Percentiles rank a stretch among this genome's conserved stretches.
These are phyloP conservation scores for Lutjanus campechanus DNA, from an alignment of 2,797 vertebrate genomes.

Conservation along the genomic window DNA sequence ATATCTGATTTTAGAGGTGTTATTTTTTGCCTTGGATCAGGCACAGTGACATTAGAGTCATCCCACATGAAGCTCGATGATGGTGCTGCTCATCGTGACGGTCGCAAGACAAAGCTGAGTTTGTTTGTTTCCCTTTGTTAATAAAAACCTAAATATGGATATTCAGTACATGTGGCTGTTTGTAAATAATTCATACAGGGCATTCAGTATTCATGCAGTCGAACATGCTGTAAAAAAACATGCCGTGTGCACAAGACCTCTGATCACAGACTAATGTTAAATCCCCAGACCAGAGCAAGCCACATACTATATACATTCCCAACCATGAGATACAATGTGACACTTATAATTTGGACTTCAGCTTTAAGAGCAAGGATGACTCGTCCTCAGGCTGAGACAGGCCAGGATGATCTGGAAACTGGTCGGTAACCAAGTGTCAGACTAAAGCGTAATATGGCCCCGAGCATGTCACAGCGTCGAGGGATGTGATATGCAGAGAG, in stretches of 20 bases:
- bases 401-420: constrained; percentile 56
- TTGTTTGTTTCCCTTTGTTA: constrained; percentile 33
- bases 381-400: constrained; percentile 37
- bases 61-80: background rate
- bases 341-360: constrained; percentile 60
- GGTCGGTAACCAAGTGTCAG: constrained; percentile 65
- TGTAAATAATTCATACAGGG: constrained; percentile 63
- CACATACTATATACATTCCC: constrained; percentile 20
- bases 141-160: constrained; percentile 33
- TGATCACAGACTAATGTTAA: constrained; percentile 46
- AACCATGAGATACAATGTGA: constrained; percentile 50
- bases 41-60: constrained; percentile 17
- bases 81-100: background rate
- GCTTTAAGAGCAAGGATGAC: constrained; percentile 41
- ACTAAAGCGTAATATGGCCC: constrained; percentile 53
- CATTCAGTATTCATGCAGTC: constrained; percentile 54
- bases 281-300: constrained; percentile 35
- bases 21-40: constrained; percentile 42
- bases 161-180: constrained; percentile 11
- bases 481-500: constrained; percentile 43
- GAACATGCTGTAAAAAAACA: constrained; percentile 39
- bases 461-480: constrained; percentile 42
- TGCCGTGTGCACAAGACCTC: constrained; percentile 31
- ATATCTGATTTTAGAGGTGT: constrained; percentile 29
- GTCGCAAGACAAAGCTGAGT: constrained; percentile 6